Conservation (phyloP, 2,113 vertebrate genomes). For the Mobula birostris region DNA sequence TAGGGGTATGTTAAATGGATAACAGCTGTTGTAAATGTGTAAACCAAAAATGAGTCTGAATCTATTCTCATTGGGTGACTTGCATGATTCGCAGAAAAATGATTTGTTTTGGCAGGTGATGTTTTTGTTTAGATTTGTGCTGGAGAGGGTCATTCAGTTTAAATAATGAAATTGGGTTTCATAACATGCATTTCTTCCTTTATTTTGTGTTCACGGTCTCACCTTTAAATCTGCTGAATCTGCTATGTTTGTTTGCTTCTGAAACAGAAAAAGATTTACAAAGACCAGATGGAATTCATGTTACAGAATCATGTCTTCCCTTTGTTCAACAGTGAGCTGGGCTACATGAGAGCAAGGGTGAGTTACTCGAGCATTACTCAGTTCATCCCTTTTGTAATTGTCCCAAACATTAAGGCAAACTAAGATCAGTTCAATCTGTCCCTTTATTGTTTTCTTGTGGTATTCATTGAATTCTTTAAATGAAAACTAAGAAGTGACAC, state of each 20-base stretch:
- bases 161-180: neutral
- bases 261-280: slow-evolving; percentile 91
- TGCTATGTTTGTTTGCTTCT: neutral
- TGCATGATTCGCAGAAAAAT: neutral
- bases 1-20: neutral
- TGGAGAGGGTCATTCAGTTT: neutral
- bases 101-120: neutral
- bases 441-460: neutral
- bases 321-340: slow-evolving; percentile 87
- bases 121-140: neutral
- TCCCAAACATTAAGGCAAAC: neutral
- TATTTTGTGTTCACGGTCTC: neutral
- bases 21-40: neutral
- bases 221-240: slow-evolving; percentile 7
- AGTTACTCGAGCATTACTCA: slow-evolving; percentile 42
- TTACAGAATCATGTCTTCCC: slow-evolving; percentile 95
- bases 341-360: slow-evolving; percentile 97
- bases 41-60: neutral
- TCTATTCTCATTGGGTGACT: neutral
- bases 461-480: neutral
- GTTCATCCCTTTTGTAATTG: neutral
- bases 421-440: neutral
- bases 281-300: slow-evolving; percentile 99
- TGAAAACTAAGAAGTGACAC: neutral
- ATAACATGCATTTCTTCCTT: neutral